Conservation (phyloP, 2,888 invertebrate genomes). For the Caenorhabditis sulstoni region DNA sequence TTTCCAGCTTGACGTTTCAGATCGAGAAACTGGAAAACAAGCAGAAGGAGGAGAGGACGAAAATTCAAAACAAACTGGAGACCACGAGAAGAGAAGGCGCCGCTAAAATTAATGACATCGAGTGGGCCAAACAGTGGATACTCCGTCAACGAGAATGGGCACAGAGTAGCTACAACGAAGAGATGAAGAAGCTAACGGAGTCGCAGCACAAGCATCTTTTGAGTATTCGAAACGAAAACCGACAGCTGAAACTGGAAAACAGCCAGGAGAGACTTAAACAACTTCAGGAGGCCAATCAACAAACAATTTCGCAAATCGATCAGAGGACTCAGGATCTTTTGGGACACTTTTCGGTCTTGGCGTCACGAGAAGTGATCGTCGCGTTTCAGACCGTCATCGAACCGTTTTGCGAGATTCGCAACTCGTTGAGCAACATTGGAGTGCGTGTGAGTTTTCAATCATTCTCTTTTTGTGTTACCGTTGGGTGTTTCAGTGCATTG, state of each 20-base stretch:
- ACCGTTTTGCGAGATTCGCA: background rate
- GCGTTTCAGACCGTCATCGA: background rate
- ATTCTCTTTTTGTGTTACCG: too few relatives aligned
- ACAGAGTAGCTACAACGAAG: background rate
- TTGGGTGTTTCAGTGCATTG: too few relatives aligned
- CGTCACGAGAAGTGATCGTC: background rate
- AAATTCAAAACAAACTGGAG: background rate
- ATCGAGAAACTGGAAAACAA: background rate
- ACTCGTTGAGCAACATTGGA: background rate
- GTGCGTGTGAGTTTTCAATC: too few relatives aligned
- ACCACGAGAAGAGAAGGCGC: constrained; percentile 2
- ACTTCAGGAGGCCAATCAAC: background rate
- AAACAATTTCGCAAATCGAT: background rate
- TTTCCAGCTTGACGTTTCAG: too few relatives aligned
- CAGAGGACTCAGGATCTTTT: background rate
- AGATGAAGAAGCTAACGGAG: background rate
- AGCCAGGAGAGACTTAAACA: background rate
- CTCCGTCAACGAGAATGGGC: constrained; percentile 16
- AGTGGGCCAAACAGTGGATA: constrained; percentile 14
- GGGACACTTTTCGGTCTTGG: background rate
- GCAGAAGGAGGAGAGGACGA: constrained; percentile 7
- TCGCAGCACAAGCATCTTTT: background rate
- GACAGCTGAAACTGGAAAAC: background rate
- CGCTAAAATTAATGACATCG: background rate
- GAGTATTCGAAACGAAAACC: background rate